Base-by-base conservation (phyloP, 2,888 invertebrate genomes). In the Thecophora atra region DNA sequence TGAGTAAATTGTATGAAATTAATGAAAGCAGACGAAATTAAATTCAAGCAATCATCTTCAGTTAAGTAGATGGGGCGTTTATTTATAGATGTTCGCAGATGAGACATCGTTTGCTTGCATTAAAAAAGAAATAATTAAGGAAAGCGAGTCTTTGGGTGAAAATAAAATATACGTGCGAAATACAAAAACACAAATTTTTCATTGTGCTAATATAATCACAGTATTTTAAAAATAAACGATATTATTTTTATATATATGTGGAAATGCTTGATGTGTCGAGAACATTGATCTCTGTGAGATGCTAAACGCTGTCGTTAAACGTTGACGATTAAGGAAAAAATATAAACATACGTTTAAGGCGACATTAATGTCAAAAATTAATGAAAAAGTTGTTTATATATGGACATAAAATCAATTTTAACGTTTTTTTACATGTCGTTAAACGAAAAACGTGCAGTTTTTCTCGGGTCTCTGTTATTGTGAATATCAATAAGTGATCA, bases 221-320 rank as follows among this genome's bases (percentile, higher is more conserved):
- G 11, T 47, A 47, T 47, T n/a, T 47, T 47, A 15, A 47, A 47
- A 47, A 47, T 47, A 47, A 47, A n/a, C 47, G 13, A 47, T 47
- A 47, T 47, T n/a, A 47, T 47, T 47, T 47, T 17, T 47, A 17
- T n/a, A n/a, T n/a, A n/a, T n/a, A n/a, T n/a, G n/a, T n/a, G n/a
- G n/a, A n/a, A n/a, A n/a, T 47, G 6, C 8, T 47, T 47, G 17
- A 47, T 37, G 7, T 37, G 6, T 37, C 37, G n/a, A 47, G 47
- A 47, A 47, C 47, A n/a, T 47, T 47, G 47, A 47, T 47, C 47
- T n/a, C n/a, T n/a, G 47, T 47, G 47, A n/a, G 17, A n/a, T n/a
- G 13, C 47, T 47, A n/a, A n/a, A n/a, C n/a, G n/a, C n/a, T n/a
- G n/a, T n/a, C n/a, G 37, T 37, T 5, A n/a, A 47, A n/a, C 13